phyloP scores from a whole-genome alignment of 2,797 vertebrate genomes.

The Brachyalestes nurse region DNA sequence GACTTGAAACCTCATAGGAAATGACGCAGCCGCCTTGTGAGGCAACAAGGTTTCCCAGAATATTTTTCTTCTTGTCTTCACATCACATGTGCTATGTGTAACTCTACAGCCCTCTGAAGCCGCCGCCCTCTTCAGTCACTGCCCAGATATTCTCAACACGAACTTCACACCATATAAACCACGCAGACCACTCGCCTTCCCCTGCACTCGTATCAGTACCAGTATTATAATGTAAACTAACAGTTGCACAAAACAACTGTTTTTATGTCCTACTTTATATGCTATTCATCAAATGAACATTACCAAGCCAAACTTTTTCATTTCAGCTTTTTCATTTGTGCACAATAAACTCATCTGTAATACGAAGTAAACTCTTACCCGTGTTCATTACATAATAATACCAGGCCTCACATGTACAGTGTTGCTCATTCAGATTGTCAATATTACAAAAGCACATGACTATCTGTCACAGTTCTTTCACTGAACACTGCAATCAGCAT shows the following conservation, averaged over 20 bases:
- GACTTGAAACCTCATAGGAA: constrained; percentile 80
- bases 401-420: neutral
- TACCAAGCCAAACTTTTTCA: too few relatives aligned
- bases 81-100: constrained; percentile 61
- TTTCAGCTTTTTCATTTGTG: neutral
- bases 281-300: neutral
- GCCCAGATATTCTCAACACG: constrained; percentile 23
- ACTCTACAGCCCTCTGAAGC: constrained; percentile 27
- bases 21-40: constrained; percentile 77
- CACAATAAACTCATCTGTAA: neutral
- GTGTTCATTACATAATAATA: neutral
- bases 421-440: neutral
- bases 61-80: constrained; percentile 59
- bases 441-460: too few relatives aligned
- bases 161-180: neutral
- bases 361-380: rapidly evolving
- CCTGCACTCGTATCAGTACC: too few relatives aligned
- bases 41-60: constrained; percentile 82
- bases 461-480: too few relatives aligned
- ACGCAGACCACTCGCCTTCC: neutral
- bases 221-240: too few relatives aligned
- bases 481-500: too few relatives aligned
- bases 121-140: constrained; percentile 33
- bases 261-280: neutral
- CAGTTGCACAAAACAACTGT: too few relatives aligned